Base-by-base conservation (phyloP, 2,797 vertebrate species). In the Calcarius lapponicus region DNA sequence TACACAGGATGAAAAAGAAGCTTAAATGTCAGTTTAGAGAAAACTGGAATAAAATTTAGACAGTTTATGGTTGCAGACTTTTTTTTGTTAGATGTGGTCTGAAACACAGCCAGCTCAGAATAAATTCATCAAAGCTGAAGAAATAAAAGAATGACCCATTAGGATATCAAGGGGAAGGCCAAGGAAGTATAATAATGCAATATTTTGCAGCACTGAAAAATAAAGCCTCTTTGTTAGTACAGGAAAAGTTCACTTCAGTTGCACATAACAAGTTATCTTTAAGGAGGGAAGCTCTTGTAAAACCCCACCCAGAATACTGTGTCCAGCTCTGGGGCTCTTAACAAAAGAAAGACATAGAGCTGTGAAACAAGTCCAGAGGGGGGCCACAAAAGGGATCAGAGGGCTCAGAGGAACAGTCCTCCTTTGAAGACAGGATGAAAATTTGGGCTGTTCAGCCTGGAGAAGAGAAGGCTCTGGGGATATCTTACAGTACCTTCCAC, bases 241-340 rank as follows among this genome's bases (percentile, higher is more conserved):
- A 67, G 7, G 11, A 48, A 47, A 78, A 24, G 1, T 53, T 69
- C 36, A 15, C 3, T 26, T 24, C 31, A 34, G 12, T 17, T 69
- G 24, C 8, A 34, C 3, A 3, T 47, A 57, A 26, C 0, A 62
- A 24, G 4, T 10, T 51, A 14, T 8, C 7, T 58, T 54, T 76
- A 62, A 66, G 36, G 19, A 75, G 21, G 17, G 11, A 40, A 45
- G 6, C 3, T 65, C 43, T 51, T 51, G 16, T 51, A 24, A 58
- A 38, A 65, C 3, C 24, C 13, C 6, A 29, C 7, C 7, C 24
- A 28, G 18, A 50, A 17, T 20, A 20, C 4, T 4, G 1, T 20
- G 22, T 65, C 22, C 51, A 65, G 6, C 32, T 72, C 36, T 0
- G 0, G 32, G 28, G 18, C 32, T 22, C 18, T 8, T 19, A 57